These are phyloP conservation scores for Solen grandis DNA, from an alignment of 1,140 invertebrate species.

Conservation along the genomic window DNA sequence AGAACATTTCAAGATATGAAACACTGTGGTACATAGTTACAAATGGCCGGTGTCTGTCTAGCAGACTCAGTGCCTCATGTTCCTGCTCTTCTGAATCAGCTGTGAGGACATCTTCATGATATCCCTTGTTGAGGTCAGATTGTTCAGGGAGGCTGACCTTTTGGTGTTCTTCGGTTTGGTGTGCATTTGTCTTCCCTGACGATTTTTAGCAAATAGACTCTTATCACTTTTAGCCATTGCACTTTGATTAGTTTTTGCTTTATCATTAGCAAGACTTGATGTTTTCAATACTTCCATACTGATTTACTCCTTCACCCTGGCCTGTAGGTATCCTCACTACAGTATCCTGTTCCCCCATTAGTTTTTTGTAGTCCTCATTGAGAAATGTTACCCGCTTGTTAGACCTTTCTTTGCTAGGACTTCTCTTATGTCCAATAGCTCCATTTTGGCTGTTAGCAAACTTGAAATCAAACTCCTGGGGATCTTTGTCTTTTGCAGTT, in stretches of 20 bases:
- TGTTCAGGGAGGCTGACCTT: conserved; percentile 39
- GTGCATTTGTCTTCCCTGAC: neutral
- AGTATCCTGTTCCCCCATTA: neutral
- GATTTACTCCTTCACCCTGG: neutral
- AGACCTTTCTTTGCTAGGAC: conserved; percentile 46
- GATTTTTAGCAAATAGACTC: neutral
- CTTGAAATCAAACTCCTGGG: conserved; percentile 37
- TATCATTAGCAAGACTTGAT: neutral
- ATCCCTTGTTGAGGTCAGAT: conserved; percentile 6
- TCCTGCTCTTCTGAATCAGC: conserved; percentile 49
- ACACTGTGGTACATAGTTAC: neutral
- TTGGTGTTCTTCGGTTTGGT: conserved; percentile 10
- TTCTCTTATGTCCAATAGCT: conserved; percentile 44
- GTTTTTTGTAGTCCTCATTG: neutral
- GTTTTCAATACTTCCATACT: too few species aligned
- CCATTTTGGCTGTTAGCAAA: conserved; percentile 48
- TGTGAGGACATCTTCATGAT: conserved; percentile 53
- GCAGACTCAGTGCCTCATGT: conserved; percentile 24
- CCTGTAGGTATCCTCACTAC: conserved; percentile 13
- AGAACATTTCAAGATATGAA: neutral
- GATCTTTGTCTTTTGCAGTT: neutral
- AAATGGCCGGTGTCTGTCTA: neutral
- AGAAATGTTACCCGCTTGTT: conserved; percentile 45
- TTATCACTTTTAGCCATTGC: neutral
- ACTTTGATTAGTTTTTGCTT: neutral